Evolutionary conservation across 2,797 vertebrate species (phyloP).

Genomic region (Syndactyla subalaris): DNA sequence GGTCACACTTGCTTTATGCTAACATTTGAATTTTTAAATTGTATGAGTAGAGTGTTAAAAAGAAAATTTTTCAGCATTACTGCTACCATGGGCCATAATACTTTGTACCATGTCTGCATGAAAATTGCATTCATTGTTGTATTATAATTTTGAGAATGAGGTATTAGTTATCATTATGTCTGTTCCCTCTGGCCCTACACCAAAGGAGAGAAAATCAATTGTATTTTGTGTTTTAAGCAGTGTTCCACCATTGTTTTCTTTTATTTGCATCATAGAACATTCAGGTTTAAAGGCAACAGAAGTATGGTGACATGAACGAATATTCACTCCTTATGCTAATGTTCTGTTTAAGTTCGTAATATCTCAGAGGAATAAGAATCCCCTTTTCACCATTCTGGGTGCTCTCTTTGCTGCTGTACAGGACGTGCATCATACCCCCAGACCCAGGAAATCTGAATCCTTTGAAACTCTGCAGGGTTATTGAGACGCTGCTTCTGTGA

Average conservation of each 20-base stretch:
- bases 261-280: background rate
- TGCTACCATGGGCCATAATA: background rate
- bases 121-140: conserved; percentile 16
- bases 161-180: conserved; percentile 25
- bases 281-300: background rate
- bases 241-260: background rate
- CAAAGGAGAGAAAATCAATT: conserved; percentile 47
- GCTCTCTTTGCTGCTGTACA: background rate
- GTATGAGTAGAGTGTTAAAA: background rate
- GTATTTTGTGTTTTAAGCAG: conserved; percentile 45
- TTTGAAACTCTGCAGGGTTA: background rate
- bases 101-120: conserved; percentile 16
- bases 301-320: background rate
- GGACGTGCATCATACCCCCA: background rate
- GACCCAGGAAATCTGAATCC: background rate
- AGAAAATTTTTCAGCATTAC: background rate
- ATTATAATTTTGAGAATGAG: conserved; percentile 13
- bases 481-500: background rate
- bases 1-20: background rate
- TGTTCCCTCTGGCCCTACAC: background rate
- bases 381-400: background rate
- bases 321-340: background rate
- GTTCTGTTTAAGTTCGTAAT: background rate
- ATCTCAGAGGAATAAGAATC: background rate
- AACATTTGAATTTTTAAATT: background rate